phyloP scores from a whole-genome alignment of 2,888 invertebrate genomes.

The Lamellibrachia satsuma region DNA sequence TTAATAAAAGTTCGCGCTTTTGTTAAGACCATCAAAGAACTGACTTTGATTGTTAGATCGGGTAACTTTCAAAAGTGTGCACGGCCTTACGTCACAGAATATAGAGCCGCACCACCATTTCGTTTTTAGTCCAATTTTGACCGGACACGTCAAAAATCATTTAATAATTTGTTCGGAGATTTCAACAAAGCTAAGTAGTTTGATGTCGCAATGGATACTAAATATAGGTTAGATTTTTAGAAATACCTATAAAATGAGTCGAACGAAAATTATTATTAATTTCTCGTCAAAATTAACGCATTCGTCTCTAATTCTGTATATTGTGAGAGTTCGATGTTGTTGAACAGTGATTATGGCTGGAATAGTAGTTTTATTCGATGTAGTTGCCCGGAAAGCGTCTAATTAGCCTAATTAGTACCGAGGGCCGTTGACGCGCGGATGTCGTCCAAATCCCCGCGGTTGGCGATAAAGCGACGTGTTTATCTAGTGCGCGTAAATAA shows the following conservation, averaged over 20 bases:
- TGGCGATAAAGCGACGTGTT: slow-evolving; percentile 12
- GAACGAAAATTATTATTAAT: background rate
- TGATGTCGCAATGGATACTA: no score
- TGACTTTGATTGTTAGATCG: no score
- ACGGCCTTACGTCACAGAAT: no score
- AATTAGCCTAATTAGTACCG: background rate
- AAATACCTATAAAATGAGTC: background rate
- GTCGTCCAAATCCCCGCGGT: background rate
- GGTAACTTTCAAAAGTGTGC: no score
- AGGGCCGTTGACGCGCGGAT: background rate
- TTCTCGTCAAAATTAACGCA: background rate
- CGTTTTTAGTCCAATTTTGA: no score
- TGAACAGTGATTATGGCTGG: background rate
- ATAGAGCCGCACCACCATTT: no score
- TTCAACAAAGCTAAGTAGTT: no score
- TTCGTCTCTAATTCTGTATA: background rate
- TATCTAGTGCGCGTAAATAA: slow-evolving; percentile 17
- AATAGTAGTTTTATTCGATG: background rate
- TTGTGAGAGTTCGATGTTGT: background rate
- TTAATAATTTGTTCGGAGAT: no score
- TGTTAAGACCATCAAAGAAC: no score
- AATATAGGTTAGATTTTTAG: background rate
- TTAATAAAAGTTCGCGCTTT: no score
- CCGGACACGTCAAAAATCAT: no score
- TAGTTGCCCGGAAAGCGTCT: background rate